phyloP scores from a whole-genome alignment of 2,113 vertebrate genomes.

The Brachirus orientalis region DNA sequence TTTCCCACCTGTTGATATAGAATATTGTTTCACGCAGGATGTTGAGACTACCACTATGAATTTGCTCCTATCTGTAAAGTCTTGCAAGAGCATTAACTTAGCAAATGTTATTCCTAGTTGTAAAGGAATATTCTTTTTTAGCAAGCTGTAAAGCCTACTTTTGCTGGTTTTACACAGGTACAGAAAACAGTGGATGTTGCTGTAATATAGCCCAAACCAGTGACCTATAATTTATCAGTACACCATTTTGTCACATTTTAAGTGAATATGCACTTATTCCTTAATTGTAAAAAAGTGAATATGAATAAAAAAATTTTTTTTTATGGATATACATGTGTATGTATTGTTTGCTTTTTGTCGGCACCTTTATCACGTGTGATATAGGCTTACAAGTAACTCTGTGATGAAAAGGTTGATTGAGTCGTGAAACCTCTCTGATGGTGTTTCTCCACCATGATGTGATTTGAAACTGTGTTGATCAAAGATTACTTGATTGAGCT shows the following conservation, averaged over 20 bases:
- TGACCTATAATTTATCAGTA: constrained; percentile 68
- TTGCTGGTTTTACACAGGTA: constrained; percentile 75
- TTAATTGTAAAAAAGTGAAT: constrained; percentile 52
- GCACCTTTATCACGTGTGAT: not conserved
- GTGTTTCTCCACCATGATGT: not conserved
- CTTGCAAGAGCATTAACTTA: constrained; percentile 50
- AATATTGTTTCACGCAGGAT: constrained; percentile 26
- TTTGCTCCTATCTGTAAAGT: constrained; percentile 58
- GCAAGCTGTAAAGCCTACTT: constrained; percentile 61
- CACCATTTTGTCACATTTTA: constrained; percentile 56
- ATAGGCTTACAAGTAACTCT: no score
- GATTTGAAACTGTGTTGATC: no score
- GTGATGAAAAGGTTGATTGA: not conserved
- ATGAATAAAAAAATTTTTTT: constrained; percentile 71
- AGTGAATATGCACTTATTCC: constrained; percentile 65
- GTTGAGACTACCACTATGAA: constrained; percentile 51
- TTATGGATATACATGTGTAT: constrained; percentile 32
- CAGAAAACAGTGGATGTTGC: constrained; percentile 54
- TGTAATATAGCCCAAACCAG: constrained; percentile 61
- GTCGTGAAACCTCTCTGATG: not conserved
- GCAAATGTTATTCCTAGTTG: constrained; percentile 70
- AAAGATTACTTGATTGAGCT: constrained; percentile 9
- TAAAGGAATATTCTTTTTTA: constrained; percentile 71
- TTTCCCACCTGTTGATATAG: constrained; percentile 24
- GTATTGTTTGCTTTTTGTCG: not conserved